Percentiles rank a stretch among this genome's conserved stretches.
Evolutionary conservation across 1,140 invertebrate species (phyloP).

Genomic region (Riptortus pedestris): DNA sequence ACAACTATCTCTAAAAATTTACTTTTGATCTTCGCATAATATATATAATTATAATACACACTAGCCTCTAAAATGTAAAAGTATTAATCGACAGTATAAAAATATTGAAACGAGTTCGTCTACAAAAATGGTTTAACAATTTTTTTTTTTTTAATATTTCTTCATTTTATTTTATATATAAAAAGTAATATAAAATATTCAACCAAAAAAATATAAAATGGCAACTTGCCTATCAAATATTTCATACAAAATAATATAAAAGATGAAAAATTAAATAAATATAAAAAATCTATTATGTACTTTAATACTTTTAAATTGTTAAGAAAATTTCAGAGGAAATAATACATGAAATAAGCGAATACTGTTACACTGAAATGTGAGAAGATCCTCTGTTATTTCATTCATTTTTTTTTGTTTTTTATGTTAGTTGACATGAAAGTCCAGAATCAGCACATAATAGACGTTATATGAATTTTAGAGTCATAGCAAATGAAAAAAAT

Average conservation of each 20-base stretch:
- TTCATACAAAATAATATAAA: slow-evolving; percentile 26
- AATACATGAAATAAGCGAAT: slow-evolving; percentile 17
- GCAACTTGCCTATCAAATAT: slow-evolving; percentile 21
- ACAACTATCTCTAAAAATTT: slow-evolving; percentile 6
- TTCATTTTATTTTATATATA: slow-evolving; percentile 13
- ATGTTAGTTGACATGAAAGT: slow-evolving; percentile 3
- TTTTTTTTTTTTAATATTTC: slow-evolving; percentile 14
- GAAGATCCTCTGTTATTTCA: slow-evolving; percentile 7
- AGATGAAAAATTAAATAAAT: slow-evolving; percentile 25
- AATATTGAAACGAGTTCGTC: slow-evolving; percentile 28
- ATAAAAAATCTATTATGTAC: slow-evolving; percentile 24
- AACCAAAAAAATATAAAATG: slow-evolving; percentile 26
- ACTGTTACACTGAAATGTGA: slow-evolving; percentile 15
- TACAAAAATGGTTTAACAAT: slow-evolving; percentile 25
- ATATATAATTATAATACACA: slow-evolving; percentile 12
- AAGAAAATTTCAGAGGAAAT: neutral
- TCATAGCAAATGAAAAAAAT: neutral
- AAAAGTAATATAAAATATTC: slow-evolving; percentile 23
- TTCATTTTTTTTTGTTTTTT: slow-evolving; percentile 17
- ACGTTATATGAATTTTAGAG: neutral
- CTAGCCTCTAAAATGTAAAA: slow-evolving; percentile 27
- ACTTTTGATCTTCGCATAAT: slow-evolving; percentile 16
- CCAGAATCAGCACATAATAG: neutral
- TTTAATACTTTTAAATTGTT: slow-evolving; percentile 25
- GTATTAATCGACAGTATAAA: slow-evolving; percentile 28